phyloP scores from a whole-genome alignment of 2,797 vertebrate genomes.

The Decapterus maruadsi region DNA sequence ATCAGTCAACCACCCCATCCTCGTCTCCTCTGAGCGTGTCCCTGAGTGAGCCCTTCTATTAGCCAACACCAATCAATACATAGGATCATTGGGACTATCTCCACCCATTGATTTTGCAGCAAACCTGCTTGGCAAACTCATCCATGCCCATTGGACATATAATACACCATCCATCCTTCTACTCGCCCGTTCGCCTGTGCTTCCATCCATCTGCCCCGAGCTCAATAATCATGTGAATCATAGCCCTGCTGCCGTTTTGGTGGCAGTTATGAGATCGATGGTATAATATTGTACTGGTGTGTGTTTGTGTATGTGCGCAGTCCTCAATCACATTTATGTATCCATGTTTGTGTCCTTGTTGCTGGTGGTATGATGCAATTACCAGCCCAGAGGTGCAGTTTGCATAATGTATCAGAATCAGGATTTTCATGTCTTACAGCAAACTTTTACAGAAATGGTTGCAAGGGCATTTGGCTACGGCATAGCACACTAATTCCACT shows the following conservation, averaged over 20 bases:
- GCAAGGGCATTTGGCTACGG: neutral
- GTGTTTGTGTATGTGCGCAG: neutral
- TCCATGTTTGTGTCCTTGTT: slow-evolving; percentile 47
- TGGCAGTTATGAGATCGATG: slow-evolving; percentile 64
- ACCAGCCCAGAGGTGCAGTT: slow-evolving; percentile 19
- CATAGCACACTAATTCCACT: neutral
- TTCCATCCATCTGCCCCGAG: slow-evolving; percentile 33
- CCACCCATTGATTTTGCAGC: slow-evolving; percentile 62
- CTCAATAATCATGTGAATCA: slow-evolving; percentile 55
- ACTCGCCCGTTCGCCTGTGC: neutral
- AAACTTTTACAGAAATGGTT: slow-evolving; percentile 8
- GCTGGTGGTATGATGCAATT: slow-evolving; percentile 47
- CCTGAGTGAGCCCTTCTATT: slow-evolving; percentile 29
- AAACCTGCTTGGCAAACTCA: slow-evolving; percentile 30
- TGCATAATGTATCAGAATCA: slow-evolving; percentile 47
- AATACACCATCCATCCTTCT: slow-evolving; percentile 50
- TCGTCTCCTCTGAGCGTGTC: neutral
- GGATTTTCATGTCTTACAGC: neutral
- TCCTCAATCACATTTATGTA: slow-evolving; percentile 39
- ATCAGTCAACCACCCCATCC: neutral
- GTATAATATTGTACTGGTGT: slow-evolving; percentile 49
- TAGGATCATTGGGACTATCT: slow-evolving; percentile 48
- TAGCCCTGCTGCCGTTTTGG: slow-evolving; percentile 1
- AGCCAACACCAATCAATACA: slow-evolving; percentile 63
- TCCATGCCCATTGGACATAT: slow-evolving; percentile 43